Percentiles rank a stretch among this genome's conserved stretches.
Evolutionary conservation across 2,113 vertebrate species (phyloP).

Genomic region (Coracopsis vasa): DNA sequence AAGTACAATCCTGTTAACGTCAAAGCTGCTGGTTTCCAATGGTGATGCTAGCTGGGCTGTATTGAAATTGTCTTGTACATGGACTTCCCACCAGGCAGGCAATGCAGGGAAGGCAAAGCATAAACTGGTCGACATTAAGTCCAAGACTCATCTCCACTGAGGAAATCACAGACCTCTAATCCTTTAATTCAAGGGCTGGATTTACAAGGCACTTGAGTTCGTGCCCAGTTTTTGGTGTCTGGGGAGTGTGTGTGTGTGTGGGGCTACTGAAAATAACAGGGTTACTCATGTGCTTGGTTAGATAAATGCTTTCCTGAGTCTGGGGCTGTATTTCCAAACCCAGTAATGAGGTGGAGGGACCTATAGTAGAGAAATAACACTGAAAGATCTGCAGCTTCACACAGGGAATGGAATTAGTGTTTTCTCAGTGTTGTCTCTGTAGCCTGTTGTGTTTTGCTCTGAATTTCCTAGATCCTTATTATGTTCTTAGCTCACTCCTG

Average conservation of each 20-base stretch:
- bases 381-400: background rate
- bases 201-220: background rate
- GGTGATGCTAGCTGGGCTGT: slow-evolving; percentile 39
- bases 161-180: background rate
- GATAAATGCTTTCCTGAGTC: background rate
- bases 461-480: background rate
- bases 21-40: slow-evolving; percentile 53
- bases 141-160: background rate
- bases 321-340: background rate
- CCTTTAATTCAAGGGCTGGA: background rate
- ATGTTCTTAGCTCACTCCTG: background rate
- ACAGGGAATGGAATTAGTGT: background rate
- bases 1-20: slow-evolving; percentile 43
- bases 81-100: slow-evolving; percentile 41
- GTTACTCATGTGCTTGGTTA: background rate
- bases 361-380: fast-evolving
- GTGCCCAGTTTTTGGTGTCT: background rate
- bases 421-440: slow-evolving; percentile 21
- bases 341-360: background rate
- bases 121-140: background rate
- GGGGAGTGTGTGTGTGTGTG: background rate
- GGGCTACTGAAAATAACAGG: background rate
- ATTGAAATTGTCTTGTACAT: background rate
- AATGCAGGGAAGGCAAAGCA: background rate
- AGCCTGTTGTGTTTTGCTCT: background rate